phyloP scores from a whole-genome alignment of 2,888 invertebrate species.

The Erpobdella octoculata region DNA sequence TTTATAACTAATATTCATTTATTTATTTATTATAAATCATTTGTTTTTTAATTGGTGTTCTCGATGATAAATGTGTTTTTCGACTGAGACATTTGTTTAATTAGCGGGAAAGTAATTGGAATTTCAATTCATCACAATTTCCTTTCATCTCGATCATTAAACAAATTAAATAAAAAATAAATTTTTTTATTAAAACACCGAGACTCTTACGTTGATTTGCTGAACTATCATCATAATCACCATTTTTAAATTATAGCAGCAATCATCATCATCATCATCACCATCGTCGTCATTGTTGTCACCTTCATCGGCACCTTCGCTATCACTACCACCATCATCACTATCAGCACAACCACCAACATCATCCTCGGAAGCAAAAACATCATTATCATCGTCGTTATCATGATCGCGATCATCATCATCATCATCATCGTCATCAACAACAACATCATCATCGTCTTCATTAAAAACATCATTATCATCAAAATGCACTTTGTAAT shows the following conservation, averaged over 20 bases:
- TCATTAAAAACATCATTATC: not conserved
- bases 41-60: too few species aligned
- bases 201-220: too few species aligned
- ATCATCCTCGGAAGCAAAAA: not conserved
- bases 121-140: too few species aligned
- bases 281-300: not conserved
- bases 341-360: not conserved
- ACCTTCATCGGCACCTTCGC: not conserved
- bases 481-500: not conserved
- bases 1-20: too few species aligned
- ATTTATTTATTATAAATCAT: too few species aligned
- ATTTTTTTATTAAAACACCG: too few species aligned
- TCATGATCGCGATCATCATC: not conserved
- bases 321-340: not conserved
- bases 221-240: not conserved
- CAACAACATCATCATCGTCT: not conserved
- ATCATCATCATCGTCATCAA: not conserved
- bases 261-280: not conserved
- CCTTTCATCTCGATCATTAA: too few species aligned
- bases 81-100: too few species aligned
- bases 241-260: not conserved
- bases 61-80: too few species aligned
- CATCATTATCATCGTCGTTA: not conserved
- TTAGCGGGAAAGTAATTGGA: too few species aligned
- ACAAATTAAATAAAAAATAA: too few species aligned